phyloP scores from a whole-genome alignment of 1,140 invertebrate genomes.

The Amyelois transitella region DNA sequence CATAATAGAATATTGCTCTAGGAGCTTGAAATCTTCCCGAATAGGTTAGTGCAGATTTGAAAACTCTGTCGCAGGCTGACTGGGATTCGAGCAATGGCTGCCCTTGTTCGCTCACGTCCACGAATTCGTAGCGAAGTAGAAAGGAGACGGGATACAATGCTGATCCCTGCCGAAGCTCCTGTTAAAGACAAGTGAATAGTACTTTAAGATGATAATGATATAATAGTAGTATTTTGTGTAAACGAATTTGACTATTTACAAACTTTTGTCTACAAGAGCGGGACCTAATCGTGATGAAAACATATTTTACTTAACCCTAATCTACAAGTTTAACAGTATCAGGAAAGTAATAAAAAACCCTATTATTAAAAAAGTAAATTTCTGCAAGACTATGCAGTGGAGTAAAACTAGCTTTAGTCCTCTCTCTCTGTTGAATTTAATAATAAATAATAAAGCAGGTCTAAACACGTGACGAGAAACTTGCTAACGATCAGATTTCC shows the following conservation, averaged over 20 bases:
- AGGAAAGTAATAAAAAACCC: too few relatives aligned
- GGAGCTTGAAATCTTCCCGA: constrained; percentile 83
- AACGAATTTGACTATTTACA: too few relatives aligned
- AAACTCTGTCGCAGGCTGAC: constrained; percentile 78
- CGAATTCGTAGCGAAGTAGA: constrained; percentile 86
- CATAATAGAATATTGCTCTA: constrained; percentile 87
- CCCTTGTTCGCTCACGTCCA: constrained; percentile 78
- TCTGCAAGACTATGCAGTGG: constrained; percentile 18
- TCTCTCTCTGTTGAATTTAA: constrained; percentile 60
- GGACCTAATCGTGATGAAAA: too few relatives aligned
- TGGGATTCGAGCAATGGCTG: constrained; percentile 72
- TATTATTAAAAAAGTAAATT: too few relatives aligned
- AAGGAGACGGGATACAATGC: constrained; percentile 86
- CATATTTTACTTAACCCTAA: too few relatives aligned
- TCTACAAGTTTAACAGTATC: too few relatives aligned
- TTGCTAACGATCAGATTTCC: constrained; percentile 56
- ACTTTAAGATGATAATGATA: too few relatives aligned
- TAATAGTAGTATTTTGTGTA: too few relatives aligned
- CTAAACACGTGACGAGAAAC: constrained; percentile 60
- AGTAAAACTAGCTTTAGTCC: constrained; percentile 53
- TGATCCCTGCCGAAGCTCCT: constrained; percentile 84
- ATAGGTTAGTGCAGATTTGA: constrained; percentile 70
- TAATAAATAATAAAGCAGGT: constrained; percentile 72
- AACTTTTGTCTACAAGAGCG: too few relatives aligned
- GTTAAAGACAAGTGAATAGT: constrained; percentile 26